Base-by-base conservation (phyloP, 2,797 vertebrate genomes). In the Natrix natrix region DNA sequence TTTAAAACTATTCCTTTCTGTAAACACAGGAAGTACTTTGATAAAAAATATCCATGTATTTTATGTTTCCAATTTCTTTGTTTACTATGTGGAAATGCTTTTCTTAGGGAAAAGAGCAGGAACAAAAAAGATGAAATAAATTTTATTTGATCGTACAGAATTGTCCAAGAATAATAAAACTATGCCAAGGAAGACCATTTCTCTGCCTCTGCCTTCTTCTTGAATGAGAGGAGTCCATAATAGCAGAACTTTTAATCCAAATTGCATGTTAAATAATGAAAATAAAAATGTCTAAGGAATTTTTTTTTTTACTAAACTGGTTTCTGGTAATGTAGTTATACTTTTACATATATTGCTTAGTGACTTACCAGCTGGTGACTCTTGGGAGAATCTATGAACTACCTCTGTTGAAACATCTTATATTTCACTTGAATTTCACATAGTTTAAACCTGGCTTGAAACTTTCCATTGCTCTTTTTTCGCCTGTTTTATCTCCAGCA, bases 21-120 rank as follows among this genome's bases (percentile, higher is more conserved):
- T 92, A 90, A 92, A 74, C 43, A 90, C 54, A 90, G 54, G 87
- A 93, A 92, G 87, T 90, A 26, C 55, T 92, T 83, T 60, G n/a
- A 43, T 54, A 90, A 90, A 86, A 91, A 93, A 74, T 60, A 43
- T 14, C 60, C 14, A 60, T 92, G 56, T 92, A 56, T 87, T 90
- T 90, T 88, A 61, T n/a, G 16, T 88, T 74, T 54, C 61, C 59
- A 37, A 87, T 43, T 37, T 74, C n/a, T 28, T 92, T 93, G 59
- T 92, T 93, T 78, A 90, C 88, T 90, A 88, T 28, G 22, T 69
- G 37, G 32, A 86, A 90, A 59, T 59, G 37, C 37, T 88, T 91
- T 87, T 88, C 52, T 37, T 88, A n/a, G 54, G 66, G 37, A 61
- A 86, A 63, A 90, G 56, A 59, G 11, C 37, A 90, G 37, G 87